Conservation (phyloP, 2,888 invertebrate species). For the Lepidocyrtinus sp. region DNA sequence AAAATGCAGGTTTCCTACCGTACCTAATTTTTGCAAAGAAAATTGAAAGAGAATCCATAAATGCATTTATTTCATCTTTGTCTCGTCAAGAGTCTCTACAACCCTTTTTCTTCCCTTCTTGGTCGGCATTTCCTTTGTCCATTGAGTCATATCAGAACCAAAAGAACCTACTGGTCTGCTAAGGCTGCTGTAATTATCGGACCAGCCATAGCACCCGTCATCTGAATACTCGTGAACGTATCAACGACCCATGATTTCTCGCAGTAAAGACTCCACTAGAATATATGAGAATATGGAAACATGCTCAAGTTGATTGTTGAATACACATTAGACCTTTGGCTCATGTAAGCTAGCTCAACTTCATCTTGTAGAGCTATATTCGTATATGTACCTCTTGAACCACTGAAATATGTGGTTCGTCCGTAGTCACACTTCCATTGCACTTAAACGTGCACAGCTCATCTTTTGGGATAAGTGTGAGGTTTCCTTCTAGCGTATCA, state of each 20-base stretch:
- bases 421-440: conserved; percentile 22
- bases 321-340: no score
- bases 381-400: conserved; percentile 63
- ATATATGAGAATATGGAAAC: no score
- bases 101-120: not conserved
- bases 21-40: conserved; percentile 39
- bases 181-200: conserved; percentile 61
- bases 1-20: conserved; percentile 63
- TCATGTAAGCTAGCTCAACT: no score
- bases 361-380: no score
- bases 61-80: no score
- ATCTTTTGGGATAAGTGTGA: conserved; percentile 25
- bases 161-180: conserved; percentile 52
- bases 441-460: conserved; percentile 42
- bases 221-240: conserved; percentile 63
- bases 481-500: not conserved
- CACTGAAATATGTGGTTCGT: conserved; percentile 55
- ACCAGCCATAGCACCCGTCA: conserved; percentile 63
- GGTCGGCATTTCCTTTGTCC: no score
- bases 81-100: not conserved
- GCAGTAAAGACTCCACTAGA: conserved; percentile 65
- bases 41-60: not conserved
- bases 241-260: conserved; percentile 65
- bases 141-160: no score
- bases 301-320: no score